Conservation (phyloP, 2,888 invertebrate species). For the Halictus ligatus region DNA sequence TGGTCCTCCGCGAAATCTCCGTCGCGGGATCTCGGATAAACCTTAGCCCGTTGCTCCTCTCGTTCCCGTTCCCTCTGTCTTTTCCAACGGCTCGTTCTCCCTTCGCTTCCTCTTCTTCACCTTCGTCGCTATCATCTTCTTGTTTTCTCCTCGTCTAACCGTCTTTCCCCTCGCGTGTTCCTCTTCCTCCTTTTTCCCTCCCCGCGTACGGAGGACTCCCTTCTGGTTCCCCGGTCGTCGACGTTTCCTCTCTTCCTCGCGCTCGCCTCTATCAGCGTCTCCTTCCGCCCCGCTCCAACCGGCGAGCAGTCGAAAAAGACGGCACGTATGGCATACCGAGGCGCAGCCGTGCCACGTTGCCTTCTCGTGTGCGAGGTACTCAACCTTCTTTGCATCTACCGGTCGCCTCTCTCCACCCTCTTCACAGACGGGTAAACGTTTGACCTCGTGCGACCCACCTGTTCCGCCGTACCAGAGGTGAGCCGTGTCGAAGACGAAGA, state of each 20-base stretch:
- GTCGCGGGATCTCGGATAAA: slow-evolving; percentile 61
- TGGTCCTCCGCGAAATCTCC: slow-evolving; percentile 23
- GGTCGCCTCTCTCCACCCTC: slow-evolving; percentile 37
- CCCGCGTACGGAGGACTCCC: slow-evolving; percentile 51
- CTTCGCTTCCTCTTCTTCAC: slow-evolving; percentile 17
- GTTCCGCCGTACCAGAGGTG: slow-evolving; percentile 55
- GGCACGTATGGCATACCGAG: slow-evolving; percentile 67
- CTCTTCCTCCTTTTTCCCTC: slow-evolving; percentile 55
- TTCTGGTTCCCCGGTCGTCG: slow-evolving; percentile 52
- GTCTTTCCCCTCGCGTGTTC: slow-evolving; percentile 27
- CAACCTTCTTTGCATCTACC: slow-evolving; percentile 79
- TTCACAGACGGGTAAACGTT: slow-evolving; percentile 61
- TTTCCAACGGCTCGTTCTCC: slow-evolving; percentile 25
- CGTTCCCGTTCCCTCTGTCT: slow-evolving; percentile 8
- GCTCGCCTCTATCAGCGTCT: slow-evolving; percentile 22
- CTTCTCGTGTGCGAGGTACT: slow-evolving; percentile 74
- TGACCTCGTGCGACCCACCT: slow-evolving; percentile 68
- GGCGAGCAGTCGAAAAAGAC: slow-evolving; percentile 57
- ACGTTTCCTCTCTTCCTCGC: slow-evolving; percentile 29
- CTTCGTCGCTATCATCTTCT: slow-evolving; percentile 40
- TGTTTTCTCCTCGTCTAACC: slow-evolving; percentile 43
- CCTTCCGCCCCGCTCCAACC: slow-evolving; percentile 22
- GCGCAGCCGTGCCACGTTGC: slow-evolving; percentile 72
- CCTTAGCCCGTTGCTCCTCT: slow-evolving; percentile 34
- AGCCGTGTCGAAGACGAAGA: slow-evolving; percentile 28